These are phyloP conservation scores for Galeopterus variegatus DNA, from an alignment of 2,113 vertebrate species.

Conservation along the genomic window DNA sequence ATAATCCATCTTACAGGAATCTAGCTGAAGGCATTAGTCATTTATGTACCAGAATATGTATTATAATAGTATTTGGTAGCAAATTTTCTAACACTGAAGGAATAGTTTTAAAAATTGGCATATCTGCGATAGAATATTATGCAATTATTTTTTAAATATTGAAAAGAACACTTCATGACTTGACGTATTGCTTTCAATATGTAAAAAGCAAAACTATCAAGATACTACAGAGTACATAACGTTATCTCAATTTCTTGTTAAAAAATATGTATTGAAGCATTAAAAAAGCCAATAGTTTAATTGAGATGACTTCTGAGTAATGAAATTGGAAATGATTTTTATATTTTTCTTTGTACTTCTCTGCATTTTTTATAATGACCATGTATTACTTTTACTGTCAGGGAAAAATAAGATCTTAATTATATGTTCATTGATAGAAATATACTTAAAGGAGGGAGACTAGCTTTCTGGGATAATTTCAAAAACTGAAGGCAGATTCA, in stretches of 20 bases:
- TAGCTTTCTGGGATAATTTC: background rate
- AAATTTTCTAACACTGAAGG: conserved; percentile 15
- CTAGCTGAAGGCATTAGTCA: background rate
- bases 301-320: background rate
- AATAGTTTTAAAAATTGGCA: background rate
- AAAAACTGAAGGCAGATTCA: background rate
- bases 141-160: conserved; percentile 30
- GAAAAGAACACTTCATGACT: background rate
- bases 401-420: conserved; percentile 15
- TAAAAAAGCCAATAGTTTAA: conserved; percentile 13
- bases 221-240: background rate
- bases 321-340: conserved; percentile 51
- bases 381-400: background rate
- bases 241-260: background rate
- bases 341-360: conserved; percentile 15
- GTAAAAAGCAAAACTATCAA: conserved; percentile 25
- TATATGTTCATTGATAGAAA: conserved; percentile 39
- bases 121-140: conserved; percentile 1
- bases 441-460: conserved; percentile 6
- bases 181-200: background rate
- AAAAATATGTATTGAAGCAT: background rate
- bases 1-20: background rate
- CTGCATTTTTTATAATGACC: conserved; percentile 43
- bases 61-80: background rate
- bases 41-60: background rate